Evolutionary conservation across 1,140 invertebrate species (phyloP), one percentile per base, ranked within the genome.

Genomic region (Macrosteles quadrilineatus): DNA sequence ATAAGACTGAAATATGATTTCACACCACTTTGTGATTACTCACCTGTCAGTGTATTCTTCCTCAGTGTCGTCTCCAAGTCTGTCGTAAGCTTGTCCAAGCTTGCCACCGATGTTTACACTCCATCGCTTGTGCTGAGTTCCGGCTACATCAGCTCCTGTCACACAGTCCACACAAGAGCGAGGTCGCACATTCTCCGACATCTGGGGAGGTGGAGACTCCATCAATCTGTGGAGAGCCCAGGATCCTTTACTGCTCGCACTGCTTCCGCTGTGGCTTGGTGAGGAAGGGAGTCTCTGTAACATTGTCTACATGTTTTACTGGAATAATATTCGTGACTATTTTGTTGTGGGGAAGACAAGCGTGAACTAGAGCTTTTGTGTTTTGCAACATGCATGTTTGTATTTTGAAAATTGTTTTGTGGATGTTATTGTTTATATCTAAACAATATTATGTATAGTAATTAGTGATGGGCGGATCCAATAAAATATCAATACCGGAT

Each of bases 91-190:
- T 73, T 88, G 87, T 75, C 88, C 87, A 59, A 91, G 79, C 76
- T 90, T 90, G 0, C 88, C 87, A 53, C 87, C 87, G 29, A 90
- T 79, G 64, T 90, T 87, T 32, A 89, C 85, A 47, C 89, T 91
- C 88, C 90, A 92, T 68, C 90, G 82, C 75, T 90, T 90, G 70
- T 87, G 88, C 1, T 82, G 81, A 31, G 85, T 83, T 62, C 81
- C 82, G 2, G 85, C 85, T 1, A 81, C 73, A 65, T 88, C 87
- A 72, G 55, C 23, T 69, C 84, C 72, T 77, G 83, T 73, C 78
- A 81, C 79, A 68, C 82, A 83, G 74, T 88, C 86, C 6, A 90
- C 83, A 75, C 89, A 91, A 0, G 90, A 91, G 40, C 87, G 81
- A 1, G 89, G 89, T 69, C 90, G 82, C 64, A 68, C 43, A 12